Evolutionary conservation across 2,113 vertebrate genomes (phyloP), one percentile per base, ranked within the genome.

Genomic region (Apus apus): DNA sequence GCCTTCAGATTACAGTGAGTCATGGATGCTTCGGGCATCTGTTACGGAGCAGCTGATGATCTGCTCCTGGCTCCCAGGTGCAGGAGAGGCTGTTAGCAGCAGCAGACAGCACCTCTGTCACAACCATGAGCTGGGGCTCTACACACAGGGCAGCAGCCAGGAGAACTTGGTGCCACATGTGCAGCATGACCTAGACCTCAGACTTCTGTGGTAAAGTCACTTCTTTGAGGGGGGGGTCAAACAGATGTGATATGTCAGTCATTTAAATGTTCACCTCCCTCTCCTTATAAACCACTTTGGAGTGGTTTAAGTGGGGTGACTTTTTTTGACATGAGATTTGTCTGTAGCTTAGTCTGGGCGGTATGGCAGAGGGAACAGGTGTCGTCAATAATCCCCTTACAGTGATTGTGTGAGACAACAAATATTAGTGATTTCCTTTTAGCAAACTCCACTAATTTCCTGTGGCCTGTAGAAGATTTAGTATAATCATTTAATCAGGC

Each of bases 1-100:
- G 56, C 76, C 76, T 83, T 94, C 85, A 85, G 92, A 93, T 97
- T 84, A 94, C 32, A 87, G 53, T 8, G 30, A 87, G 76, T 87
- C 86, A 50, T 25, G 65, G 72, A 40, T 23, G 38, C 61, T 86
- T 1, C 62, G 65, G 43, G 73, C 80, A 53, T 81, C 76, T 80
- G 26, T 92, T 81, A 90, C 1, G 29, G 83, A 89, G 65, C 83
- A 94, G 64, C 72, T 93, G 94, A 67, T 94, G 73, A 64, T 89
- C 86, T 92, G n/a, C 43, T 88, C 46, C 58, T 85, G 3, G 27
- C 85, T 83, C 16, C 45, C 67, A 83, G 96, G 75, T 46, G 1
- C 2, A 45, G 70, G 50, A 93, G 78, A 85, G 89, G 83, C 75
- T 76, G 58, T 78, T 87, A n/a, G 58, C 25, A 12, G n/a, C 68